phyloP scores from a whole-genome alignment of 2,113 vertebrate genomes.

The Nettapus auritus region DNA sequence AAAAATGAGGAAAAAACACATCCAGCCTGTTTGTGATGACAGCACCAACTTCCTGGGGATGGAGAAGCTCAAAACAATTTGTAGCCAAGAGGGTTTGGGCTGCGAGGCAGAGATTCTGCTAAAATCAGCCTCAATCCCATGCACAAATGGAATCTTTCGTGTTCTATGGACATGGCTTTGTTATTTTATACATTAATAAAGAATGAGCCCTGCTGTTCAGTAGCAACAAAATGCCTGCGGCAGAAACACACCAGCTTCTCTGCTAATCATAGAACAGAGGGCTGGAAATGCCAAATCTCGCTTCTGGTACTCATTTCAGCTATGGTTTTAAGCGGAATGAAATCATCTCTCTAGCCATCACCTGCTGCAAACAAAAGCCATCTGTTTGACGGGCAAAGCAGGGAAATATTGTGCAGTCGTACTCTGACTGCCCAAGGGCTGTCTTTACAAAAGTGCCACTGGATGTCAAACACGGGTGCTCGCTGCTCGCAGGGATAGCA shows the following conservation, averaged over 20 bases:
- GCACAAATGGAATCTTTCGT: neutral
- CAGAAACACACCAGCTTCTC: neutral
- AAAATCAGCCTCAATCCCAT: neutral
- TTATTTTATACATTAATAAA: neutral
- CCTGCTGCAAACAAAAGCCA: neutral
- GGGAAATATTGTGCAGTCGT: neutral
- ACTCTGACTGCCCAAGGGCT: neutral
- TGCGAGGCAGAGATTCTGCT: accelerated
- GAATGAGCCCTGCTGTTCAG: neutral
- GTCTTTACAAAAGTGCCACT: neutral
- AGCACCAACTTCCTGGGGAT: neutral
- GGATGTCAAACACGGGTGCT: neutral
- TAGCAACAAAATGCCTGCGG: neutral
- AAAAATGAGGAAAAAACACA: neutral
- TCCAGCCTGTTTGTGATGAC: neutral
- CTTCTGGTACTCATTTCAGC: neutral
- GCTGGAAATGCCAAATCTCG: neutral
- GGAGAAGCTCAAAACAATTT: neutral
- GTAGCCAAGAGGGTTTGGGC: neutral
- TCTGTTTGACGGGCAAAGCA: neutral
- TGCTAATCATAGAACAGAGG: neutral
- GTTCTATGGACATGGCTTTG: neutral
- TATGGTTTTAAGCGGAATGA: neutral
- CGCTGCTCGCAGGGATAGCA: neutral
- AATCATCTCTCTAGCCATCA: neutral